These are phyloP conservation scores for Chionoecetes opilio DNA, from an alignment of 1,140 invertebrate genomes.

Conservation along the genomic window DNA sequence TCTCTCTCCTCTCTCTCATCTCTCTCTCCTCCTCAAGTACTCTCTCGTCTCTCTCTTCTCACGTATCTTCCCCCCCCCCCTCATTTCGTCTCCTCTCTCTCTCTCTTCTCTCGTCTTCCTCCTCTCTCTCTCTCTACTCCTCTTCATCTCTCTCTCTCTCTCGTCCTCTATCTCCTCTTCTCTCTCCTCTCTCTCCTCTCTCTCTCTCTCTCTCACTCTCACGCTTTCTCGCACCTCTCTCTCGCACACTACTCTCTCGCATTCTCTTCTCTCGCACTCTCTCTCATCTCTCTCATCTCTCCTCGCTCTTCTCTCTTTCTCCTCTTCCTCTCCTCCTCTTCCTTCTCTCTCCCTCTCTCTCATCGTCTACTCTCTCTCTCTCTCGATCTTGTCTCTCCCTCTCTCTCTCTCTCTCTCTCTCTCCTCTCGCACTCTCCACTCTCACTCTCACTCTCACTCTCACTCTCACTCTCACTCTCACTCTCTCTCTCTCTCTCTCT, in stretches of 20 bases:
- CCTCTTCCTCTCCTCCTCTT: too few species aligned
- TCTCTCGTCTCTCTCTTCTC: not conserved
- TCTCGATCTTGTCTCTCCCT: too few species aligned
- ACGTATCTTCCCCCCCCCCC: not conserved
- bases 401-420: too few species aligned
- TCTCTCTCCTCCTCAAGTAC: not conserved
- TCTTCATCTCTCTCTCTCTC: not conserved
- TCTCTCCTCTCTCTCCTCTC: not conserved
- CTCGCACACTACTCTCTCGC: too few species aligned
- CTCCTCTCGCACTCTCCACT: too few species aligned
- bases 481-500: conserved; percentile 9
- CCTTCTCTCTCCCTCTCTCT: too few species aligned
- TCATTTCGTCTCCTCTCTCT: not conserved
- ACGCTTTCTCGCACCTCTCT: too few species aligned
- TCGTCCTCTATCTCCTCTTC: not conserved
- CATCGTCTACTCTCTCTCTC: too few species aligned
- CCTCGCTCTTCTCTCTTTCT: too few species aligned
- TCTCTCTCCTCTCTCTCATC: not conserved
- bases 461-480: not conserved
- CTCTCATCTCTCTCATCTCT: too few species aligned
- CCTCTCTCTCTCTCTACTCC: not conserved
- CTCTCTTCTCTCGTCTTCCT: not conserved
- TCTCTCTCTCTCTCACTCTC: not conserved
- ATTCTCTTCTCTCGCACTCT: too few species aligned
- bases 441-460: not conserved